Conservation (phyloP, 2,113 vertebrate species). For the Leptodactylus fuscus region DNA sequence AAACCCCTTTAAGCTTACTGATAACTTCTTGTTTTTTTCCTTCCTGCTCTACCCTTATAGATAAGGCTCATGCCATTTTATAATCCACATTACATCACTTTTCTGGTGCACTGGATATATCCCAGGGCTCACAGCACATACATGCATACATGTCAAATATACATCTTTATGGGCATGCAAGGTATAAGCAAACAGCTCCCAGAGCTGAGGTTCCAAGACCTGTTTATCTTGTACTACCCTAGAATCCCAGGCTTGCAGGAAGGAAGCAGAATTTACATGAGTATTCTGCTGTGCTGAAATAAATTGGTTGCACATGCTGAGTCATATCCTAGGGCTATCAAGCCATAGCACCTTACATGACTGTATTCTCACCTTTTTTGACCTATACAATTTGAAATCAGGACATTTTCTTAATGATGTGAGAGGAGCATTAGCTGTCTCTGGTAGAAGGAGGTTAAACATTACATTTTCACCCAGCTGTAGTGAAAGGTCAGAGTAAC, state of each 20-base stretch:
- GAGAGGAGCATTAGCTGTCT: background rate
- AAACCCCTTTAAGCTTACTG: too few relatives aligned
- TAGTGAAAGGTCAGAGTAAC: background rate
- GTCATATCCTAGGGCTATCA: background rate
- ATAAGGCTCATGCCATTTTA: too few relatives aligned
- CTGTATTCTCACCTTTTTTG: background rate
- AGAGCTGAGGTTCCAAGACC: too few relatives aligned
- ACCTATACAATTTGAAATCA: background rate
- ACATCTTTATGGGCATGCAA: too few relatives aligned
- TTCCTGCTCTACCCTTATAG: too few relatives aligned
- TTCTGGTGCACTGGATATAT: too few relatives aligned
- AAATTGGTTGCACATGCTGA: background rate
- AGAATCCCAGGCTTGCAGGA: background rate
- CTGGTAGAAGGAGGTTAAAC: background rate
- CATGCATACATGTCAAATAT: too few relatives aligned
- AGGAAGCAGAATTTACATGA: background rate
- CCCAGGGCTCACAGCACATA: too few relatives aligned
- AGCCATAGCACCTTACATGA: background rate
- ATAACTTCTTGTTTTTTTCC: too few relatives aligned
- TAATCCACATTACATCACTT: too few relatives aligned
- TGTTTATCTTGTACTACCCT: background rate
- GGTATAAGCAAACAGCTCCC: too few relatives aligned
- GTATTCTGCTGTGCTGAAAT: background rate
- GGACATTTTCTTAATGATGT: background rate
- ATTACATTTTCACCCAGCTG: background rate